Evolutionary conservation across 2,113 vertebrate genomes (phyloP).

Genomic region (Pontoporia blainvillei): DNA sequence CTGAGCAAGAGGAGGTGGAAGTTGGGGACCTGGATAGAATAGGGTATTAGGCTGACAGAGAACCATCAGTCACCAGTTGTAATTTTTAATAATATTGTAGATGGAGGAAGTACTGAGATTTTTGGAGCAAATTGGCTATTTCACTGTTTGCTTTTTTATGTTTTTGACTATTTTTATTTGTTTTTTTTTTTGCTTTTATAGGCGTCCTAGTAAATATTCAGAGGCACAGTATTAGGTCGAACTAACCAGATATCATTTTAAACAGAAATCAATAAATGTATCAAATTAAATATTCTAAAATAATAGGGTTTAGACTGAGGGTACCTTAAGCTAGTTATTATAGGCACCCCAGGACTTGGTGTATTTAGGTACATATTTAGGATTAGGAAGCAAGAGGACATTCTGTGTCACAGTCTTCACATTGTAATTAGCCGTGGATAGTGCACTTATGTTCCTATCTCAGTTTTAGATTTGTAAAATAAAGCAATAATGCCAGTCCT

Average conservation of each 20-base stretch:
- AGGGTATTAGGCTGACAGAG: neutral
- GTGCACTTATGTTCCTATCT: neutral
- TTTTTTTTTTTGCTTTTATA: neutral
- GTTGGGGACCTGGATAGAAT: neutral
- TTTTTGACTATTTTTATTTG: neutral
- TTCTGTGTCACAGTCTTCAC: neutral
- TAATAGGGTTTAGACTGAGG: neutral
- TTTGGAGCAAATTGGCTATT: neutral
- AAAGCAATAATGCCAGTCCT: neutral
- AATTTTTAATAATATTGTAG: neutral
- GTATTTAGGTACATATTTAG: neutral
- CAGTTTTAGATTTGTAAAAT: neutral
- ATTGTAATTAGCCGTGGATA: neutral
- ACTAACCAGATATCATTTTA: neutral
- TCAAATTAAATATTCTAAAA: neutral
- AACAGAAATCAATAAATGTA: neutral
- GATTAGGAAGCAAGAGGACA: neutral
- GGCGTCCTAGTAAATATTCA: neutral
- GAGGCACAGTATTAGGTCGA: neutral
- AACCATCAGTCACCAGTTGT: neutral
- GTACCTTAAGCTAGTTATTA: neutral
- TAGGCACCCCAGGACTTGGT: neutral
- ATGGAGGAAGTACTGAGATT: neutral
- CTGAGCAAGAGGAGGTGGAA: accelerated
- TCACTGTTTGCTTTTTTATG: neutral